Conservation (phyloP, 2,888 invertebrate species). For the Gisinianus flammeolus region DNA sequence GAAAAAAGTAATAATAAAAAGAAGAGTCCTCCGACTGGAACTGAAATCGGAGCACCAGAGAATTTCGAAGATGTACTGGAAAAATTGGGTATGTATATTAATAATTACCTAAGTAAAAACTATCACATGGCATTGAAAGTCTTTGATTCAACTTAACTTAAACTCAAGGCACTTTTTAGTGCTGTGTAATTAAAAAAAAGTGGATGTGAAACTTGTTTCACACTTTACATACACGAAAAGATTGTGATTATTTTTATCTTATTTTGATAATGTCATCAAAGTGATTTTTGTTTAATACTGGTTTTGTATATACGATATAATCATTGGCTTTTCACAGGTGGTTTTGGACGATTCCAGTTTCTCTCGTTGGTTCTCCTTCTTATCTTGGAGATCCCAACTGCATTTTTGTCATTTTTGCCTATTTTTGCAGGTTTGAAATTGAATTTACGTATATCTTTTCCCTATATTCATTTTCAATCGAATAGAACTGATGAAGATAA, state of each 20-base stretch:
- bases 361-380: constrained; percentile 40
- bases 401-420: constrained; percentile 48
- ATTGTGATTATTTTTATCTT: neutral
- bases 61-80: neutral
- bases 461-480: neutral
- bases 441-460: neutral
- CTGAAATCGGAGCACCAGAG: too few relatives aligned
- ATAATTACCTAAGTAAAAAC: too few relatives aligned
- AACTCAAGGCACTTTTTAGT: too few relatives aligned
- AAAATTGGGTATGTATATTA: neutral
- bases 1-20: too few relatives aligned
- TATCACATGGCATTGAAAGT: too few relatives aligned
- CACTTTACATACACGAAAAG: too few relatives aligned
- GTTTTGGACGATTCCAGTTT: constrained; percentile 43
- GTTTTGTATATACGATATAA: neutral
- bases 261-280: neutral
- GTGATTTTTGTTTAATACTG: neutral
- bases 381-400: constrained; percentile 48
- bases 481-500: too few relatives aligned
- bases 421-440: constrained; percentile 43
- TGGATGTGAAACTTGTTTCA: too few relatives aligned
- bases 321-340: constrained; percentile 8
- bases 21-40: too few relatives aligned
- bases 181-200: too few relatives aligned
- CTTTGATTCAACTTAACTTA: too few relatives aligned